Base-by-base conservation (phyloP, 2,797 vertebrate genomes). In the Micromesistius poutassou region DNA sequence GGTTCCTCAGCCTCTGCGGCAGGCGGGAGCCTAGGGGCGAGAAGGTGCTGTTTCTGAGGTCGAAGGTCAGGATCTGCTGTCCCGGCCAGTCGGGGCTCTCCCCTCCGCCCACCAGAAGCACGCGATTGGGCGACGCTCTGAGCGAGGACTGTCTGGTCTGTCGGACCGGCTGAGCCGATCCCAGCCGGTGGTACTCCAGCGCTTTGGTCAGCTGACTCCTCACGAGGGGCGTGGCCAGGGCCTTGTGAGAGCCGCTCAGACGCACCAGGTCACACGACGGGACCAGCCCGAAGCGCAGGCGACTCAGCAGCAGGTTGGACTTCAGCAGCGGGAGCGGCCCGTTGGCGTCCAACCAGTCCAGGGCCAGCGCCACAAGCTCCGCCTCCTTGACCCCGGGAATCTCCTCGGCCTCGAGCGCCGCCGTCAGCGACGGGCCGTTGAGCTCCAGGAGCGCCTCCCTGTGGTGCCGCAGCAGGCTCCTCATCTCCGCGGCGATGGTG, bases 191-290 rank as follows among this genome's bases (percentile, higher is more conserved):
- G 84, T 99, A 99, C 83, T 95, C 95, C 85, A 97, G 83, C 6
- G 96, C 97, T 82, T 95, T 95, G 38, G 96, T 95, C 80, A 99
- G 93, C 82, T 96, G 92, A 78, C 95, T 94, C 79, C 95, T 93
- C 72, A 98, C 92, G 0, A 95, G 86, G 4, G 96, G 90, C 0
- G 96, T 96, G 80, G 94, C 86, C 77, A 92, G 90, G 12, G 97
- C 93, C 79, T 88, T 93, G 8, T 94, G 92, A 46, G 90, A 86
- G 0, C 91, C 93, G 83, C 94, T 93, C 2, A 95, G 87, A 72
- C 85, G 83, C 22, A 88, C 79, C 73, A 99, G 93, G 28, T 95
- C 92, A 33, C 91, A 84, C 0, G 91, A 80, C 0, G 92, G 81
- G 5, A 98, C 89, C 62, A 99, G 92, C 74, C 95, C 95, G 0